A percentile compares a stretch with the other conserved stretches of the same genome.
These are phyloP conservation scores for Odobenus rosmarus DNA, from an alignment of 2,113 vertebrate species.

Conservation along the genomic window DNA sequence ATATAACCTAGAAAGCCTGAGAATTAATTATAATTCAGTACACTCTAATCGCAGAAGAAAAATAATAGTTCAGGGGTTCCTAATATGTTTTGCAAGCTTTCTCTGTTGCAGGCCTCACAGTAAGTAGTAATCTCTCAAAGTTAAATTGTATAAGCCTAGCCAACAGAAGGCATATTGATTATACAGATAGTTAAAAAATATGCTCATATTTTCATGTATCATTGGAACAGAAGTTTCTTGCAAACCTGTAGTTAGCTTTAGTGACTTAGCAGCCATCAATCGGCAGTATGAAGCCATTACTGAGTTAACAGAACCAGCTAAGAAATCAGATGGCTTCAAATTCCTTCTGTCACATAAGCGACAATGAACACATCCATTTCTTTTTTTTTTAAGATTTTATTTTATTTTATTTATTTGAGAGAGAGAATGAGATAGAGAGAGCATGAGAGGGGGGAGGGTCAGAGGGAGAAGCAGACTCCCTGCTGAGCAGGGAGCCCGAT, in stretches of 20 bases:
- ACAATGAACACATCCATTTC: slow-evolving; percentile 62
- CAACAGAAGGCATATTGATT: slow-evolving; percentile 53
- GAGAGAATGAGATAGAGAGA: no score
- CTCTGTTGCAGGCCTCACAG: slow-evolving; percentile 55
- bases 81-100: not conserved
- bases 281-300: not conserved
- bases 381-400: no score
- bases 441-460: no score
- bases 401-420: no score
- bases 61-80: not conserved
- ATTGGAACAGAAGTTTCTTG: slow-evolving; percentile 51
- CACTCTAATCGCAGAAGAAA: not conserved
- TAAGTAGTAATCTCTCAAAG: slow-evolving; percentile 34
- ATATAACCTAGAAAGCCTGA: not conserved
- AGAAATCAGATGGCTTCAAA: slow-evolving; percentile 39
- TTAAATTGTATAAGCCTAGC: slow-evolving; percentile 52
- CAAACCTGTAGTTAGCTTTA: slow-evolving; percentile 25
- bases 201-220: slow-evolving; percentile 48
- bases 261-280: slow-evolving; percentile 3
- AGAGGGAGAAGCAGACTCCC: no score
- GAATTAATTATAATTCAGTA: slow-evolving; percentile 12
- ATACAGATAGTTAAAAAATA: slow-evolving; percentile 62
- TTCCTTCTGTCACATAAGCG: not conserved
- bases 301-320: slow-evolving; percentile 35
- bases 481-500: no score